Conservation (phyloP, 2,797 vertebrate genomes). For the Sebastes taczanowskii region DNA sequence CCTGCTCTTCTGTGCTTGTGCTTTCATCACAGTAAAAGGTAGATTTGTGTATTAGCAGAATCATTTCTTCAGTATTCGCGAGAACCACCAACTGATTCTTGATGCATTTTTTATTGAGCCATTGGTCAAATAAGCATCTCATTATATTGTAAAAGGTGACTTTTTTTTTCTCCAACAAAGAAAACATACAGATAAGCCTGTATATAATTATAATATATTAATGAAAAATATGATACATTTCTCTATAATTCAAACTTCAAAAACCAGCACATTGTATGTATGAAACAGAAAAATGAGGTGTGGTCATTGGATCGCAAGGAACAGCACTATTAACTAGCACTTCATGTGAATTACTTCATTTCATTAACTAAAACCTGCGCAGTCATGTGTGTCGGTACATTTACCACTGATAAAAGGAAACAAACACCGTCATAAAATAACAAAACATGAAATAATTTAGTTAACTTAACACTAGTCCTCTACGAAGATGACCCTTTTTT, state of each 20-base stretch:
- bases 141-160: constrained; percentile 68
- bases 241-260: constrained; percentile 60
- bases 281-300: constrained; percentile 49
- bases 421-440: constrained; percentile 64
- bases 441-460: constrained; percentile 82
- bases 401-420: constrained; percentile 62
- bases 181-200: constrained; percentile 62
- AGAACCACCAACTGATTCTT: constrained; percentile 27
- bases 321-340: constrained; percentile 36
- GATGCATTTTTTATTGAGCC: constrained; percentile 80
- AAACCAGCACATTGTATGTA: constrained; percentile 51
- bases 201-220: constrained; percentile 23
- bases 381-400: constrained; percentile 40
- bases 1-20: neutral
- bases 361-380: constrained; percentile 35
- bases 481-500: constrained; percentile 69
- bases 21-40: neutral
- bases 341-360: constrained; percentile 24
- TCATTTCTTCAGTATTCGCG: neutral
- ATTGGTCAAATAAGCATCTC: constrained; percentile 71
- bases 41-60: neutral
- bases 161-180: constrained; percentile 39
- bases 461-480: constrained; percentile 81
- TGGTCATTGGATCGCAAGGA: constrained; percentile 31
- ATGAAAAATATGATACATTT: constrained; percentile 68